Evolutionary conservation across 2,888 invertebrate species (phyloP), one percentile per base, ranked within the genome.

Genomic region (Clivina fossor): DNA sequence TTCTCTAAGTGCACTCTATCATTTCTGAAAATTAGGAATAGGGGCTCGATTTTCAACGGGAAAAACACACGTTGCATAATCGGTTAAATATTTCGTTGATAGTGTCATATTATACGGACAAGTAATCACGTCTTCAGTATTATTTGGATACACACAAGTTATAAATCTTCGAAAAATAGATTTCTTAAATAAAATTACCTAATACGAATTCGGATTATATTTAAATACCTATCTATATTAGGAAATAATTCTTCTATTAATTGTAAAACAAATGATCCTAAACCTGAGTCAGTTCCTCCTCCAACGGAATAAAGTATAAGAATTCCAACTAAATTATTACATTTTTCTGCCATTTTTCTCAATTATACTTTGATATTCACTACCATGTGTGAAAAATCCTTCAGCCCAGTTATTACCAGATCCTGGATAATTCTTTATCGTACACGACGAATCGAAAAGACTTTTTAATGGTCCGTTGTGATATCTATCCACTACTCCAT

Each of bases 321-420:
- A 68, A 80, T 80, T 18, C 80, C 80, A 65, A 78, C 77, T 44
- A 80, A 69, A 61, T 69, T 71, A 64, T 78, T 76, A 65, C 79
- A 80, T 60, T 71, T 70, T 66, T 80, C 80, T 4, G 73, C 76
- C 19, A 70, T 66, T 55, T 64, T 67, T 50, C 75, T 73, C 66
- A 13, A 80, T 71, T 64, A 66, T 69, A 32, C 74, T 68, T 38
- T 67, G 65, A 64, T 76, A 78, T 28, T 69, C 69, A 4, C 65
- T 68, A 8, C 79, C 79, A 63, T 80, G 78, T 22, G 71, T 70
- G 60, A 74, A 72, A 67, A 75, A 75, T 19, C 80, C 80, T 53
- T 78, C 74, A 35, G 80, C 80, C 80, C 80, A 80, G 67, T 80
- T 80, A 63, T 80, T 80, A 30, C 76, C 80, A 37, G 79, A 80